Evolutionary conservation across 2,797 vertebrate genomes (phyloP), one percentile per base, ranked within the genome.

Genomic region (Poecile montanus): DNA sequence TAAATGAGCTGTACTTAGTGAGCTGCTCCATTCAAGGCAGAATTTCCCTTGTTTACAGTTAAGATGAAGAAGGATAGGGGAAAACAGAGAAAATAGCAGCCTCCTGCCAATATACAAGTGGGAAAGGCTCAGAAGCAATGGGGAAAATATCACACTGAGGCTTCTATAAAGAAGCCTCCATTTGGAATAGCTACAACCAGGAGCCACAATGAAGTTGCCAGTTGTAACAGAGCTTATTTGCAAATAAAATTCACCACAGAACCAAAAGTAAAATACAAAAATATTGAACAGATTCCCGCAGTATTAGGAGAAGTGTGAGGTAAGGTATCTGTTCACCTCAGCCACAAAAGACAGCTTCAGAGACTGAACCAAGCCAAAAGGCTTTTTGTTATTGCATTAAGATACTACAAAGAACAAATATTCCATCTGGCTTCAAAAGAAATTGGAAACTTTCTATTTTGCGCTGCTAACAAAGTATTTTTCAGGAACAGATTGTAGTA

Each of bases 251-350:
- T 87, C 88, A 95, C 61, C 91, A 95, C 85, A 91, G 89, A 96
- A 88, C 40, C 38, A 47, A 71, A 90, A 77, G 12, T 50, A 76
- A 94, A 87, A 80, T 16, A 58, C 51, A 71, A 81, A 44, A 6
- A 21, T 27, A 82, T 13, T 3, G 10, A 96, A 91, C 83, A 87
- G 83, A 94, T 91, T 91, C 80, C 91, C 0, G 5, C 83, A 94
- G 80, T 20, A 45, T 89, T 94, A 88, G 56, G 63, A 89, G 80
- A 87, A 78, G 83, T 20, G 63, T 85, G 90, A 96, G 93, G 93
- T 96, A 91, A 94, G 85, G 76, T 91, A 91, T 61, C 95, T 85
- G 76, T 87, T 91, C 93, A 95, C 96, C 94, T 95, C 87, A 74
- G 73, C 82, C 91, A 96, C 68, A 79, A 81, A 84, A 91, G 77